Evolutionary conservation across 30 jellyfish, hydroid and myxozoan genomes (phyloP), one percentile per base, ranked within the genome.

Genomic region (Hydractinia symbiolongicarpus): DNA sequence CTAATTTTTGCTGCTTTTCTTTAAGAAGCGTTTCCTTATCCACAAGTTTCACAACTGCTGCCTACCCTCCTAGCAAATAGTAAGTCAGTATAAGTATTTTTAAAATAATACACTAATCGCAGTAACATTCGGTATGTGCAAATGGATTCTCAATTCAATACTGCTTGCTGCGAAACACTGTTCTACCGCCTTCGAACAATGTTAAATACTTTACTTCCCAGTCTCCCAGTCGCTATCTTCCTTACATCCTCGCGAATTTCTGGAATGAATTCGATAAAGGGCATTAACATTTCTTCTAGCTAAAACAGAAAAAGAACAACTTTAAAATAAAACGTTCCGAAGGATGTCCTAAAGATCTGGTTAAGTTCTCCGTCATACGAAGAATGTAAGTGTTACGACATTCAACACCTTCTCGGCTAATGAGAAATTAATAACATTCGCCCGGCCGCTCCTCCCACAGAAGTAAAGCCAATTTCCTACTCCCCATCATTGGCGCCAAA

Each of bases 401-500:
- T 58, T 1, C 3, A 11, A 11, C 2, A 58, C 15, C 19, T 13
- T 58, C 69, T 58, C 19, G 69, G 69, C 44, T 2, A 58, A 58
- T 11, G 2, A 58, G 1, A 58, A 11, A 8, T 13, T 10, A 50
- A 78, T 49, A 3, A 74, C 83, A 55, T 74, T 5, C 15, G 51
- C 44, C 62, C 89, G 13, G 89, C 50, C 60, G 77, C 53, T 8
- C 69, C 87, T n/a, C 66, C 81, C 11, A 81, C 95, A 51, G 86
- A 74, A 6, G 96, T 80, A 66, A 91, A 91, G 3, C 98, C 98
- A 17, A 91, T 91, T 17, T 88, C 96, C 57, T 88, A 96, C 14
- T 79, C 96, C 7, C 99, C 99, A 13, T 93, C 88, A 76, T 84
- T 88, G 6, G 97, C 99, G 55, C 99, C 99, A 55, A 88, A 93